Evolutionary conservation across 1,140 invertebrate species (phyloP).

Genomic region (Drosophila sulfurigaster): DNA sequence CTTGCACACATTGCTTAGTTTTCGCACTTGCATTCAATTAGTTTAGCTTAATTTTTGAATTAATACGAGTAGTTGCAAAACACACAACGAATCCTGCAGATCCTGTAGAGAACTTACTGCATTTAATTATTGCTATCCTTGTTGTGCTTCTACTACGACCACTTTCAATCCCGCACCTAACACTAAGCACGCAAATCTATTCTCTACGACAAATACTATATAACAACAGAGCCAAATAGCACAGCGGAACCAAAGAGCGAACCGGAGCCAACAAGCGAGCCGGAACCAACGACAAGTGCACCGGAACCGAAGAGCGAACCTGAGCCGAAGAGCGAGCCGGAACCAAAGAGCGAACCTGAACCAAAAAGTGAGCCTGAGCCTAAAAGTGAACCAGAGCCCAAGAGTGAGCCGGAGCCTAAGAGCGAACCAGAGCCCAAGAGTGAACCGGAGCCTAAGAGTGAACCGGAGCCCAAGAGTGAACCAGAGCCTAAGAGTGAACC

Average conservation of each 20-base stretch:
- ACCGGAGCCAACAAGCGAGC: slow-evolving; percentile 52
- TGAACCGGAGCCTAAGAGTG: slow-evolving; percentile 42
- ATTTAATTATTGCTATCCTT: slow-evolving; percentile 30
- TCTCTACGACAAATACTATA: slow-evolving; percentile 40
- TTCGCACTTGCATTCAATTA: slow-evolving; percentile 24
- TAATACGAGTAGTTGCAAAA: slow-evolving; percentile 42
- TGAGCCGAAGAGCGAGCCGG: slow-evolving; percentile 55
- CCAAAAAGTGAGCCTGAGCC: slow-evolving; percentile 50
- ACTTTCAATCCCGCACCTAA: slow-evolving; percentile 47
- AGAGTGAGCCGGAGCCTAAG: slow-evolving; percentile 42
- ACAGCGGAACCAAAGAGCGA: slow-evolving; percentile 46
- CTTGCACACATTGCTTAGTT: neutral
- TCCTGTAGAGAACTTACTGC: slow-evolving; percentile 32
- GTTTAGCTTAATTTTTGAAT: slow-evolving; percentile 5
- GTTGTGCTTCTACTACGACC: slow-evolving; percentile 46
- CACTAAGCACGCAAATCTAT: slow-evolving; percentile 58
- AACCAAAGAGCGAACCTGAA: slow-evolving; percentile 58
- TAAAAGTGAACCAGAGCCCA: slow-evolving; percentile 41
- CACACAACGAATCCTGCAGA: slow-evolving; percentile 39
- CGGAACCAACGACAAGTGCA: slow-evolving; percentile 31
- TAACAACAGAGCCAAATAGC: slow-evolving; percentile 62
- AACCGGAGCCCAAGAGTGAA: slow-evolving; percentile 40
- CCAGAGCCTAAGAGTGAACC: slow-evolving; percentile 59
- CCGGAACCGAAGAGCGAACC: slow-evolving; percentile 39
- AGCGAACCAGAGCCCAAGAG: slow-evolving; percentile 40